These are phyloP conservation scores for Mesoclemmys tuberculata DNA, from an alignment of 2,113 vertebrate genomes.

Conservation along the genomic window DNA sequence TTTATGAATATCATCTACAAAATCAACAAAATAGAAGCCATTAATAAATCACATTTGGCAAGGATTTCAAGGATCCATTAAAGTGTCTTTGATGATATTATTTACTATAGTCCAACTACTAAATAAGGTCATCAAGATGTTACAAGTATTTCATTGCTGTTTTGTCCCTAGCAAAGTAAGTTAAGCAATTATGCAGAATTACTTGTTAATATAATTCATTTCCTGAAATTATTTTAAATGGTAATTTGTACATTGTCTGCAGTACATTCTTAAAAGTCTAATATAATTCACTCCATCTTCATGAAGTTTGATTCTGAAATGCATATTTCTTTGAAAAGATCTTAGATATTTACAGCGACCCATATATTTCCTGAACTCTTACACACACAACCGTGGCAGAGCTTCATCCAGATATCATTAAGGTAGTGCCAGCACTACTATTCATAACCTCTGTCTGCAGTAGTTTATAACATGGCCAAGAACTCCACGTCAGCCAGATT, in stretches of 20 bases:
- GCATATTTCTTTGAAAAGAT: neutral
- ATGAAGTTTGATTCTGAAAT: conserved; percentile 1
- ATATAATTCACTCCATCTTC: neutral
- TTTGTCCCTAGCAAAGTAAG: conserved; percentile 32
- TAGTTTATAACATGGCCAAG: conserved; percentile 27
- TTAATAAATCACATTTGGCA: neutral
- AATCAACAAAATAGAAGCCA: neutral
- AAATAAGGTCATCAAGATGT: neutral
- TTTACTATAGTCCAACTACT: conserved; percentile 23
- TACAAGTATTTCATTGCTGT: conserved; percentile 50
- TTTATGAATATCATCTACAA: neutral
- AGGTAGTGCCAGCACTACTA: neutral
- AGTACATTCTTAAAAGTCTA: neutral
- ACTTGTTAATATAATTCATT: conserved; percentile 41
- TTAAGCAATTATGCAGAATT: conserved; percentile 52
- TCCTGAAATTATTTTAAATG: conserved; percentile 12
- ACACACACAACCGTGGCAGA: neutral
- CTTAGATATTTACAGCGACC: neutral
- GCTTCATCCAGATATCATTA: neutral
- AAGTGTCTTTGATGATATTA: conserved; percentile 30
- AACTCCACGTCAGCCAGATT: conserved; percentile 54
- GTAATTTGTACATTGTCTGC: neutral
- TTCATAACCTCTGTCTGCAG: neutral
- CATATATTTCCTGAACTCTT: neutral
- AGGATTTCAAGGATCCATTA: conserved; percentile 6